Conservation (phyloP, 2,888 invertebrate species). For the Ophonus ardosiacus region DNA sequence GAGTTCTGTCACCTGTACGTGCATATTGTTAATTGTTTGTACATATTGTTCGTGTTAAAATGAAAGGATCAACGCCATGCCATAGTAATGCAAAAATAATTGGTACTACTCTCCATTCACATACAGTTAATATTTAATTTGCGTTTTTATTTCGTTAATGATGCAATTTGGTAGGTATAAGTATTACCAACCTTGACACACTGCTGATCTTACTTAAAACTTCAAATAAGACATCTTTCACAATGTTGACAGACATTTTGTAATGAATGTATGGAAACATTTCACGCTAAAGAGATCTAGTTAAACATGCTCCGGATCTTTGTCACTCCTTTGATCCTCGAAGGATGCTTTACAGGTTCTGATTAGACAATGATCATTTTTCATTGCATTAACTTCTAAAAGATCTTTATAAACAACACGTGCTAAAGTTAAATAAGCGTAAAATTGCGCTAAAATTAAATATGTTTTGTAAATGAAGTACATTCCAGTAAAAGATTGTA, state of each 20-base stretch:
- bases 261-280: conserved; percentile 30
- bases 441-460: neutral
- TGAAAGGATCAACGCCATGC: neutral
- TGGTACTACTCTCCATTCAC: conserved; percentile 1
- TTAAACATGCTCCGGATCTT: neutral
- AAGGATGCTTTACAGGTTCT: neutral
- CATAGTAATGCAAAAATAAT: conserved; percentile 34
- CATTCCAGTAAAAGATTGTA: neutral
- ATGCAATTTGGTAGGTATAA: conserved; percentile 12
- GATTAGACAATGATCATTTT: neutral
- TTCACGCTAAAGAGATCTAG: conserved; percentile 7
- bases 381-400: no score
- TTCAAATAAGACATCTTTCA: conserved; percentile 36
- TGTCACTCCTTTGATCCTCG: neutral
- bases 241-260: conserved; percentile 41
- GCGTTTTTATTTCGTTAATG: conserved; percentile 19
- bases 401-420: neutral
- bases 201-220: conserved; percentile 36
- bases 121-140: conserved; percentile 35
- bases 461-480: neutral
- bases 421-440: neutral
- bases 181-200: conserved; percentile 33
- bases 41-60: neutral
- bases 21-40: no score
- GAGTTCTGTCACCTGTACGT: no score